Conservation (phyloP, 1,140 invertebrate species). For the Drosophila nebulosa region DNA sequence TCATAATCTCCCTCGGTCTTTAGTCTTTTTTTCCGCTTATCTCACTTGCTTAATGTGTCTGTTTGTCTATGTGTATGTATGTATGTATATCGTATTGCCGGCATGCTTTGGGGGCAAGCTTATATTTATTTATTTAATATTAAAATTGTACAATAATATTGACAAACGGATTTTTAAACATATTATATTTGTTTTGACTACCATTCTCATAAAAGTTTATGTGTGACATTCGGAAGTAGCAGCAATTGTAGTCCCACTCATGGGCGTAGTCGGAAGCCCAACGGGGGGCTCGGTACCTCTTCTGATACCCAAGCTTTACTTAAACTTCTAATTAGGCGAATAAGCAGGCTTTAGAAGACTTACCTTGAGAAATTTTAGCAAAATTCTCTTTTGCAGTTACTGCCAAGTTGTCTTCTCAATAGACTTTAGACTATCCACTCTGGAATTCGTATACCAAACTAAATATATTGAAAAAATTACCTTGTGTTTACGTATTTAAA, state of each 20-base stretch:
- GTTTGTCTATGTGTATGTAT: too few species aligned
- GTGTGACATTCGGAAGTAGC: slow-evolving; percentile 63
- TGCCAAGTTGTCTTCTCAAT: too few species aligned
- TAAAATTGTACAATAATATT: slow-evolving; percentile 62
- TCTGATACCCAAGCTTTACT: too few species aligned
- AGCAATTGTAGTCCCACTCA: slow-evolving; percentile 51
- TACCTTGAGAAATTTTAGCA: too few species aligned
- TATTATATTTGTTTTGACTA: slow-evolving; percentile 32
- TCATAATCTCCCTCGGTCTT: neutral
- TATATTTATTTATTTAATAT: slow-evolving; percentile 46
- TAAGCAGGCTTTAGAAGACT: too few species aligned
- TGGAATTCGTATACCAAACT: too few species aligned
- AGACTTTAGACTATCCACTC: too few species aligned
- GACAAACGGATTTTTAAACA: slow-evolving; percentile 39
- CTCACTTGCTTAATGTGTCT: neutral
- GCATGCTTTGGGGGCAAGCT: slow-evolving; percentile 15
- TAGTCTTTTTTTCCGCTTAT: neutral
- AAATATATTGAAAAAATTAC: too few species aligned
- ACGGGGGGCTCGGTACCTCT: too few species aligned
- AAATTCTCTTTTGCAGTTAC: too few species aligned
- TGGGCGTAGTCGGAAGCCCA: neutral
- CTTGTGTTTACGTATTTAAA: too few species aligned
- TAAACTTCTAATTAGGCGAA: too few species aligned
- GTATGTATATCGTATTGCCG: slow-evolving; percentile 31
- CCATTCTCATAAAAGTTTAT: slow-evolving; percentile 21